Base-by-base conservation (phyloP, 2,888 invertebrate genomes). In the Leptarthrus brevirostris region DNA sequence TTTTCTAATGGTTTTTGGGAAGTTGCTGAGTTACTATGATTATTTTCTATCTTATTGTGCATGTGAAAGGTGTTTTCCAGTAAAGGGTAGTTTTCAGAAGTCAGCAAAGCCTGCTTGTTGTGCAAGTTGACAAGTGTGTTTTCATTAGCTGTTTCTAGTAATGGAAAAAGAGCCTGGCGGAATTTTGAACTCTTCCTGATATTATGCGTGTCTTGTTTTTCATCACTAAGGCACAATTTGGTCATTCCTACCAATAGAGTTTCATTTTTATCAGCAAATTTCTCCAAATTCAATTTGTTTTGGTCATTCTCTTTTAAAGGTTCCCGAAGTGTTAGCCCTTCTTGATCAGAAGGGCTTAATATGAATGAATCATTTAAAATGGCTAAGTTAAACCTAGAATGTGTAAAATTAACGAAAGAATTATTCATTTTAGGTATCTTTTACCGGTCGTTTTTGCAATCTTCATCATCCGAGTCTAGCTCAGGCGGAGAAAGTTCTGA, bases 331-430 rank as follows among this genome's bases (percentile, higher is more conserved):
- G 76, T 34, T 22, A 81, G 80, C 18, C 78, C 79, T 74, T 80
- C 80, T 1, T 74, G 76, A 0, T 22, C 30, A 30, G 75, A 76
- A 2, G 76, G 84, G 74, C 82, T 84, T 6, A 83, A 58, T 3
- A 83, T 78, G 70, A 84, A 83, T 1, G 85, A 85, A 73, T 85
- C 83, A 71, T 84, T 83, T 0, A 85, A 78, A 24, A 83, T 82
- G 16, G 83, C 85, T 74, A 82, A 82, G 74, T 85, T 84, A 0
- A 84, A 78, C 53, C 84, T 84, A 14, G 20, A 56, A 66, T 6
- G 4, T 10, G 1, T 8, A 1, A 36, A 2, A 1, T 20, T n/a
- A 10, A 16, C 12, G 2, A 0, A 1, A 2, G 2, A 40, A 47
- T 14, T 12, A 34, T n/a, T n/a, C n/a, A n/a, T n/a, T n/a, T n/a